Evolutionary conservation across 2,888 invertebrate species (phyloP).

Genomic region (Saturnia japonica): DNA sequence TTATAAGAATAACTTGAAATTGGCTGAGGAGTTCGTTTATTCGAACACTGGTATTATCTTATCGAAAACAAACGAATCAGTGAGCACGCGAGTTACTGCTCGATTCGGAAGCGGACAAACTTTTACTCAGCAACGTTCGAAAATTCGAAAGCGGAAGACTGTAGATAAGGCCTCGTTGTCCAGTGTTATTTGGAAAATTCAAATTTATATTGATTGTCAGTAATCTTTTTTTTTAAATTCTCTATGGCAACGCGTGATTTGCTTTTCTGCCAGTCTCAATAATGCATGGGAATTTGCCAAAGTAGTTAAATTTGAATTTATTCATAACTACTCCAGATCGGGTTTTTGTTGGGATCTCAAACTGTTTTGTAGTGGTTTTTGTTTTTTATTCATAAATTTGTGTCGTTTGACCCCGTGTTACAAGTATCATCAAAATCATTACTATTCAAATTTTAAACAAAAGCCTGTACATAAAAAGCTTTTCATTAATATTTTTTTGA

Average conservation of each 20-base stretch:
- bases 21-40: slow-evolving; percentile 39
- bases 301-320: background rate
- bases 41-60: slow-evolving; percentile 56
- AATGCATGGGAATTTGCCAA: background rate
- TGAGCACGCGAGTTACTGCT: slow-evolving; percentile 72
- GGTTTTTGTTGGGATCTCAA: too few relatives aligned
- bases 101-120: slow-evolving; percentile 46
- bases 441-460: too few relatives aligned
- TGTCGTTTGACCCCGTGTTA: too few relatives aligned
- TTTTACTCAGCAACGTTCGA: slow-evolving; percentile 43
- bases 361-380: too few relatives aligned
- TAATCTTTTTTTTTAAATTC: background rate
- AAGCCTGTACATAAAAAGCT: too few relatives aligned
- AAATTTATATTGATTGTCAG: background rate
- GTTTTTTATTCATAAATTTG: too few relatives aligned
- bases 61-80: slow-evolving; percentile 71
- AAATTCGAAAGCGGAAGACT: slow-evolving; percentile 53
- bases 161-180: slow-evolving; percentile 43
- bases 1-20: slow-evolving; percentile 32
- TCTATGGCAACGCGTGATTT: background rate
- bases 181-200: background rate
- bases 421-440: too few relatives aligned
- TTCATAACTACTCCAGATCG: background rate
- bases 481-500: too few relatives aligned
- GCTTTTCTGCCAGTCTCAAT: background rate